Evolutionary conservation across 2,888 invertebrate genomes (phyloP), one percentile per base, ranked within the genome.

Genomic region (Pristionchus entomophagus): DNA sequence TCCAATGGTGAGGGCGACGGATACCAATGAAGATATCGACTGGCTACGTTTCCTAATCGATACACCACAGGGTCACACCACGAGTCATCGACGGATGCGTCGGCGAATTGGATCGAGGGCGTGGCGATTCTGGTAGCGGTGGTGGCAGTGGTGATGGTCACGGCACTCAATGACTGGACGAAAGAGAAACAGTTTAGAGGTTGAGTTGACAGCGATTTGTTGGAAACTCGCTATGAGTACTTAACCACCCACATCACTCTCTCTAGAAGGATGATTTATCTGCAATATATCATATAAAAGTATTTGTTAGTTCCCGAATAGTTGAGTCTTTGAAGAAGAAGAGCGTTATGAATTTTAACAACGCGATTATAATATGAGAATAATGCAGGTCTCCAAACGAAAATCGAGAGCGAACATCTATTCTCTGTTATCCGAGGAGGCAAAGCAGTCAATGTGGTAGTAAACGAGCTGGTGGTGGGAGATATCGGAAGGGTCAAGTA

Each of bases 81-180:
- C 45, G 80, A 45, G 12, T n/a, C n/a, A n/a, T n/a, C n/a, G n/a
- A 29, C n/a, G 90, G 98, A 99, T 94, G 94, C 94, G 78, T 96
- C 97, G 94, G 97, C 98, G 94, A 98, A 97, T 92, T 99, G 99
- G 99, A 99, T 99, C 94, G 99, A 99, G 95, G 99, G 99, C 94
- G 96, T 97, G 94, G 99, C 99, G 94, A 99, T 99, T 95, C 96
- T 99, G 95, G 97, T 98, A 95, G 99, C 99, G 93, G 99, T 99
- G 94, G 85, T 92, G 51, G 97, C 98, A 94, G 98, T 99, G 95
- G 86, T 92, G 56, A 97, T 98, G 94, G 98, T 99, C 95, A 99
- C 99, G 94, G 99, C 99, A 93, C 97, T 99, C 95, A 99, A 99
- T 95, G 99, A 99, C 95, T 99, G 98, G 95, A 97, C 97, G 94